These are phyloP conservation scores for Onychomys leucogaster DNA, from an alignment of 2,797 vertebrate genomes.

Conservation along the genomic window DNA sequence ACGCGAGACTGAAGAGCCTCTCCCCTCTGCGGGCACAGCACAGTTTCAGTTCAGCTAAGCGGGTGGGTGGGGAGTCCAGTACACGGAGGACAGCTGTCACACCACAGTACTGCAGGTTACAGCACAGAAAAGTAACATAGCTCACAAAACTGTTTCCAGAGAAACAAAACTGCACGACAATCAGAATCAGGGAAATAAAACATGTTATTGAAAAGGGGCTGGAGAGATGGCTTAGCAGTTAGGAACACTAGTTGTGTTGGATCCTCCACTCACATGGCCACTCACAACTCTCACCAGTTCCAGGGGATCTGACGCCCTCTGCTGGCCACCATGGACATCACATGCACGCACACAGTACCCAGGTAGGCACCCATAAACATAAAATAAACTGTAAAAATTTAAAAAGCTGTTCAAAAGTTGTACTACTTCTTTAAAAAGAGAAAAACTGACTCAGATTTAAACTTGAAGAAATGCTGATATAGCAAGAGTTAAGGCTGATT, in stretches of 20 bases:
- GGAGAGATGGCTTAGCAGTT: background rate
- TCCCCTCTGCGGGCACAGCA: background rate
- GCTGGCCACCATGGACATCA: background rate
- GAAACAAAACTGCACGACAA: constrained; percentile 58
- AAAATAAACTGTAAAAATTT: background rate
- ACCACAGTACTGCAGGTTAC: background rate
- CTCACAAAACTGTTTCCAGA: background rate
- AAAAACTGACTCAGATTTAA: background rate
- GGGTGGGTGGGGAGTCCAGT: background rate
- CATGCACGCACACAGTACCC: background rate
- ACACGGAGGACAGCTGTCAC: background rate
- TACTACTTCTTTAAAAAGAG: background rate
- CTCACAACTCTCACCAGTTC: background rate
- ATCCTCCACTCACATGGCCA: background rate
- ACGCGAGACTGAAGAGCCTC: constrained; percentile 8
- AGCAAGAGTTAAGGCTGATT: constrained; percentile 25
- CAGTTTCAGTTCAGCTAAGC: background rate
- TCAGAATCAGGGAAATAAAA: constrained; percentile 26
- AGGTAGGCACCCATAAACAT: background rate
- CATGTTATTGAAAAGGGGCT: background rate
- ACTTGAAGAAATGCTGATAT: background rate
- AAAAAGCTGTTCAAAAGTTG: background rate
- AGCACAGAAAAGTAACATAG: constrained; percentile 49
- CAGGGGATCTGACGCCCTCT: background rate
- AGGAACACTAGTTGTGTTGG: background rate